phyloP scores from a whole-genome alignment of 2,888 invertebrate genomes.

The Isotomurus palustris region DNA sequence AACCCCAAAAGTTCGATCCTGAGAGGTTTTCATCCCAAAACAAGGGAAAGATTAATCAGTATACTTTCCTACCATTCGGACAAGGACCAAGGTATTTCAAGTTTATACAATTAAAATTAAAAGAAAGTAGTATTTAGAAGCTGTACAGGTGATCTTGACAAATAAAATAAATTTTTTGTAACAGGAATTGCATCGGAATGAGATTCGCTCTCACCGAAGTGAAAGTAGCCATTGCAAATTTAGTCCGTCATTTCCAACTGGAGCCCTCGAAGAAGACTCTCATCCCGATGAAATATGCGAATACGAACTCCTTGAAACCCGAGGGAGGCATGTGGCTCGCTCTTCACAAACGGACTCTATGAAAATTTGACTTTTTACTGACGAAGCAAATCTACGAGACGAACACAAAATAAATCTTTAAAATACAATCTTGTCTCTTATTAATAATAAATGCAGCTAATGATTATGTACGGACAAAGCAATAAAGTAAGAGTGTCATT shows the following conservation, averaged over 20 bases:
- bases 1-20: constrained; percentile 59
- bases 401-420: too few relatives aligned
- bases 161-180: too few relatives aligned
- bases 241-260: constrained; percentile 54
- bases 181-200: constrained; percentile 51
- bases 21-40: constrained; percentile 59
- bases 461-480: too few relatives aligned
- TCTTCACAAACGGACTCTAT: background rate
- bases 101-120: too few relatives aligned
- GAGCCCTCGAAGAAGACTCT: constrained; percentile 51
- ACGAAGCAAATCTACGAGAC: too few relatives aligned
- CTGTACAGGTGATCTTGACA: background rate
- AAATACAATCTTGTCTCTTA: too few relatives aligned
- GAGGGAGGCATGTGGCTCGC: constrained; percentile 4
- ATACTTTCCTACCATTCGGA: constrained; percentile 52
- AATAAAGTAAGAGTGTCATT: too few relatives aligned
- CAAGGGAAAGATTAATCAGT: constrained; percentile 53
- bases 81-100: background rate
- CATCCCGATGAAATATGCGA: constrained; percentile 51
- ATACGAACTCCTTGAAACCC: background rate
- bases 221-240: constrained; percentile 53
- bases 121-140: too few relatives aligned
- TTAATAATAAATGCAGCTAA: too few relatives aligned
- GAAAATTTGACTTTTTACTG: too few relatives aligned
- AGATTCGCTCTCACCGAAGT: constrained; percentile 56